Conservation (phyloP, 2,113 vertebrate genomes). For the Nannospalax galili region DNA sequence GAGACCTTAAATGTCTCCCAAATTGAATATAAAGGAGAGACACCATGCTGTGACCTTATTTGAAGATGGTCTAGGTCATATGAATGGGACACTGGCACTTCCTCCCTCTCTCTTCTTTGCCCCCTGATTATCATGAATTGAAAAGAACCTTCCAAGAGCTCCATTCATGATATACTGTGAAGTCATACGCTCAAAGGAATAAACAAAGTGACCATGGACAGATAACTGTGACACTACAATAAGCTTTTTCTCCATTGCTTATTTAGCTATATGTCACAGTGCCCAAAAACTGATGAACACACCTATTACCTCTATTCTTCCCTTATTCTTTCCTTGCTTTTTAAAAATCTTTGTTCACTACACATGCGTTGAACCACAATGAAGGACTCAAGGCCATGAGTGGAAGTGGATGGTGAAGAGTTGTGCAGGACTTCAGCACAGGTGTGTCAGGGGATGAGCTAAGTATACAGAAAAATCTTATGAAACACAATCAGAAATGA, state of each 20-base stretch:
- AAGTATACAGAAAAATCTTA: neutral
- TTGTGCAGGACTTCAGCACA: neutral
- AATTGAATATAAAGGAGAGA: neutral
- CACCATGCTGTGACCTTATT: neutral
- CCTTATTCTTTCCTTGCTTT: neutral
- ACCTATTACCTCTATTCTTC: neutral
- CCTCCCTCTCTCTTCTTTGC: neutral
- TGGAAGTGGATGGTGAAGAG: neutral
- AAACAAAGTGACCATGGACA: neutral
- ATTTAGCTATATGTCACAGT: neutral
- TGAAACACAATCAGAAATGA: neutral
- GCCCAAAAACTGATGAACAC: neutral
- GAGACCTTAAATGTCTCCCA: neutral
- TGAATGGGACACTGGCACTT: no score
- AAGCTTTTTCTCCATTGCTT: neutral
- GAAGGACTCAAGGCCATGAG: neutral
- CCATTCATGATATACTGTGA: neutral
- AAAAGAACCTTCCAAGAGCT: no score
- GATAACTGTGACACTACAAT: neutral
- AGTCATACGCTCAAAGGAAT: neutral
- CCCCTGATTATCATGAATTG: no score
- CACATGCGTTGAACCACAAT: neutral
- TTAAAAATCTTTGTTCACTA: neutral
- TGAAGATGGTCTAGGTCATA: neutral
- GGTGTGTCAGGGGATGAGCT: neutral